These are phyloP conservation scores for Myotis yumanensis DNA, from an alignment of 2,113 vertebrate genomes.

Conservation along the genomic window DNA sequence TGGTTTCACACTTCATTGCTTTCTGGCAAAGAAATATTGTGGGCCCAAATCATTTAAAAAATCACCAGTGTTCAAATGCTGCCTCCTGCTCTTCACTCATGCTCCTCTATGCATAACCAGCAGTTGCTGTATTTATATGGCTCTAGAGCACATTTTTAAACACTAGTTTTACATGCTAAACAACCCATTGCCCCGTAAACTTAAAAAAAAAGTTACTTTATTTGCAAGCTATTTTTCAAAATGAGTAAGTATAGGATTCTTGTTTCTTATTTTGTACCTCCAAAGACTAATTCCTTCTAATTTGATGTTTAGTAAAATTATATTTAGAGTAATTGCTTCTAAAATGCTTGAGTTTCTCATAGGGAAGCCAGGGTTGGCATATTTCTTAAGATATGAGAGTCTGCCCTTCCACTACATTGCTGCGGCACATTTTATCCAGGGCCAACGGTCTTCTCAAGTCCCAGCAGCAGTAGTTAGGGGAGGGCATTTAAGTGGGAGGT, in stretches of 20 bases:
- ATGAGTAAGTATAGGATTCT: background rate
- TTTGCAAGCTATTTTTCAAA: slow-evolving; percentile 30
- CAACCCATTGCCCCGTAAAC: background rate
- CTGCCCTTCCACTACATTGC: slow-evolving; percentile 59
- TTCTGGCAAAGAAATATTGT: slow-evolving; percentile 34
- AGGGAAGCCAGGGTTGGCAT: slow-evolving; percentile 68
- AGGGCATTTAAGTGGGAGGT: slow-evolving; percentile 71
- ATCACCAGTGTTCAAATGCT: background rate
- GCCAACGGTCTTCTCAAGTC: slow-evolving; percentile 68
- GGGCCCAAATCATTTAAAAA: slow-evolving; percentile 42
- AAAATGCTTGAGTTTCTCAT: background rate
- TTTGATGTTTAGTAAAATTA: slow-evolving; percentile 16
- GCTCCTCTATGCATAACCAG: background rate
- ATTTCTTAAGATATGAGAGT: slow-evolving; percentile 64
- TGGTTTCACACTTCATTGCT: slow-evolving; percentile 63
- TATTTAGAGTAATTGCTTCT: slow-evolving; percentile 19
- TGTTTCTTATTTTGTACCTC: slow-evolving; percentile 27
- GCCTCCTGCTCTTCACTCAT: background rate
- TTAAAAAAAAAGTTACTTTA: background rate
- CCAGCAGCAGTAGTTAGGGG: slow-evolving; percentile 60
- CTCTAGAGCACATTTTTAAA: background rate
- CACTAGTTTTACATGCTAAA: background rate
- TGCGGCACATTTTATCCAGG: slow-evolving; percentile 60
- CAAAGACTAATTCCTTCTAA: slow-evolving; percentile 28
- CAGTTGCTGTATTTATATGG: background rate